Conservation (phyloP, 1,140 invertebrate species). For the Magallana ariakensis region DNA sequence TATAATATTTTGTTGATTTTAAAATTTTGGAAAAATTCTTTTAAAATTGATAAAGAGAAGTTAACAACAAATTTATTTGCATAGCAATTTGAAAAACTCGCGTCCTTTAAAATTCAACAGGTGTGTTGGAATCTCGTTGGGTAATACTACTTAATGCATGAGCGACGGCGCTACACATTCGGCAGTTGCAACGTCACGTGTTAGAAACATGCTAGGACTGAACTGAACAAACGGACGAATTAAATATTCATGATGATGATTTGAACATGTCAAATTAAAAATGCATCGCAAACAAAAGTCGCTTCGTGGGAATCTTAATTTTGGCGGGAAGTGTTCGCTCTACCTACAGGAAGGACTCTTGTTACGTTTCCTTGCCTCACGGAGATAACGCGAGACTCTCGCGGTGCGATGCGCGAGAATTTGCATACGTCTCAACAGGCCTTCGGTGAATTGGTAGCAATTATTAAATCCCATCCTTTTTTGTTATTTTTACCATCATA, state of each 20-base stretch:
- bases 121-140: not conserved
- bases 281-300: not conserved
- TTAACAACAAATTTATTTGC: no score
- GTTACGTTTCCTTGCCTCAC: constrained; percentile 35
- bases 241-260: constrained; percentile 26
- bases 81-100: no score
- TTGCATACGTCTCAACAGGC: constrained; percentile 22
- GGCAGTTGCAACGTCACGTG: not conserved
- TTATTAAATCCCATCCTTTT: not conserved
- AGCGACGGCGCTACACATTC: not conserved
- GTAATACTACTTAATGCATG: not conserved
- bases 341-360: not conserved
- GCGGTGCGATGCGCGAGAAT: not conserved
- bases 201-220: not conserved
- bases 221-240: constrained; percentile 2
- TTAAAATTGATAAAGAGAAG: no score
- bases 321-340: not conserved
- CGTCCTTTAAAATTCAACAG: not conserved
- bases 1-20: no score
- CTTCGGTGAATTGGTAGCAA: not conserved
- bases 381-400: constrained; percentile 7
- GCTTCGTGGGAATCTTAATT: constrained; percentile 12
- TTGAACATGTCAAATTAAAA: constrained; percentile 35
- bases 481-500: not conserved
- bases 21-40: no score